phyloP scores from a whole-genome alignment of 2,797 vertebrate species.

The Hemitrygon akajei region DNA sequence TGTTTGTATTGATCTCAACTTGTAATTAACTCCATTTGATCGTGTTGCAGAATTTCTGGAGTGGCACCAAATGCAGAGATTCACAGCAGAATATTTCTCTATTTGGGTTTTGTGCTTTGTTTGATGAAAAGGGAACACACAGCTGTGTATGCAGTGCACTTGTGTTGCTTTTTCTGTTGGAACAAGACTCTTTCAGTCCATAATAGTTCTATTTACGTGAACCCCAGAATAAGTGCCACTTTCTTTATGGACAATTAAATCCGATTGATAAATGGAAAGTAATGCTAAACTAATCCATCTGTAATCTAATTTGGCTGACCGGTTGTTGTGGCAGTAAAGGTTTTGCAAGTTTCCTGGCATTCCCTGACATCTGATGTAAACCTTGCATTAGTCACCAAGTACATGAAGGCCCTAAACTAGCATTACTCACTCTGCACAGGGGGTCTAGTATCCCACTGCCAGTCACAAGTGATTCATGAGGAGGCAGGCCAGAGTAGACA shows the following conservation, averaged over 20 bases:
- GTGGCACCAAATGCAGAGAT: background rate
- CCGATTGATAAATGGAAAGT: conserved; percentile 17
- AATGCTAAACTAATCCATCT: conserved; percentile 11
- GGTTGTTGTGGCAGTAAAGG: background rate
- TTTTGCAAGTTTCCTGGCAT: background rate
- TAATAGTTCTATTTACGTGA: background rate
- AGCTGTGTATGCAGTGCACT: background rate
- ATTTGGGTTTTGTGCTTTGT: background rate
- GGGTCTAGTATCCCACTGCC: too few relatives aligned
- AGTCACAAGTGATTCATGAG: background rate
- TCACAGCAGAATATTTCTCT: background rate
- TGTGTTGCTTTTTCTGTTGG: background rate
- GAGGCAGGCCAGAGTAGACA: background rate
- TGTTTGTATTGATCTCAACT: background rate
- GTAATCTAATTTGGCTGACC: background rate
- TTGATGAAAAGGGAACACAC: background rate
- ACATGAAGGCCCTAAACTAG: background rate
- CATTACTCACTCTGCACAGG: background rate
- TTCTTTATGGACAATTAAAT: conserved; percentile 1
- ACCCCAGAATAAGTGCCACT: background rate
- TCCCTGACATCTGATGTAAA: conserved; percentile 9
- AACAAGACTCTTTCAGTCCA: background rate
- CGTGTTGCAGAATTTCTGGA: background rate
- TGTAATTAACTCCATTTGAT: background rate
- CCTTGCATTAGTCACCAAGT: background rate